Conservation (phyloP, 2,888 invertebrate genomes). For the Scelioninae gen. 1 region DNA sequence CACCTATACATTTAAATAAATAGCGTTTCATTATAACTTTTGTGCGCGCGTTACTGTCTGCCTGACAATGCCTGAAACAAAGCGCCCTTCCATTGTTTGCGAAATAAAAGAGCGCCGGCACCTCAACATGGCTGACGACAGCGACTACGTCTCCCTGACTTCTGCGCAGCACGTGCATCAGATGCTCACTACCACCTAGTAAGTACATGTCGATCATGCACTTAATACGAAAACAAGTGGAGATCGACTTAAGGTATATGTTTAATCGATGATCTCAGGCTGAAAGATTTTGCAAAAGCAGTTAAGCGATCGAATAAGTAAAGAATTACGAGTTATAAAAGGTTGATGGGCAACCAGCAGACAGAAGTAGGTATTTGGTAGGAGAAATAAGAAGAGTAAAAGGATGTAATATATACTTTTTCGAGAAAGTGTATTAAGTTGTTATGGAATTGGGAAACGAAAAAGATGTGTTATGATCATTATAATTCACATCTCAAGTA, state of each 20-base stretch:
- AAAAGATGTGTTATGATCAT: no score
- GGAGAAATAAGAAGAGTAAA: no score
- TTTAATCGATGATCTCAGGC: background rate
- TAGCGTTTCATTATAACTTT: constrained; percentile 84
- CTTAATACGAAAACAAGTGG: constrained; percentile 35
- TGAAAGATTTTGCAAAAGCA: no score
- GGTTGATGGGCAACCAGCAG: no score
- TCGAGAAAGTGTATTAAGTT: no score
- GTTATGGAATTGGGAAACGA: no score
- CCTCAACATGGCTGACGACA: constrained; percentile 78
- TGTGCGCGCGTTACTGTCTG: constrained; percentile 82
- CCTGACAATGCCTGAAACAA: constrained; percentile 83
- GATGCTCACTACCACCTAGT: constrained; percentile 51
- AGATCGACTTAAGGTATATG: constrained; percentile 1
- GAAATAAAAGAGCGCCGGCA: constrained; percentile 83
- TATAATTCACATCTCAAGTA: no score
- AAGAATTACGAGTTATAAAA: no score
- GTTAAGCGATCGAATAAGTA: no score
- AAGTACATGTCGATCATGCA: constrained; percentile 59
- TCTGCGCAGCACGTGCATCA: constrained; percentile 49
- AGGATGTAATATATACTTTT: no score
- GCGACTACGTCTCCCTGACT: constrained; percentile 67
- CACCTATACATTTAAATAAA: constrained; percentile 83
- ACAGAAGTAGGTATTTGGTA: no score
- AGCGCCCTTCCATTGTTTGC: constrained; percentile 82